Conservation (phyloP, 2,797 vertebrate species). For the Takifugu rubripes region DNA sequence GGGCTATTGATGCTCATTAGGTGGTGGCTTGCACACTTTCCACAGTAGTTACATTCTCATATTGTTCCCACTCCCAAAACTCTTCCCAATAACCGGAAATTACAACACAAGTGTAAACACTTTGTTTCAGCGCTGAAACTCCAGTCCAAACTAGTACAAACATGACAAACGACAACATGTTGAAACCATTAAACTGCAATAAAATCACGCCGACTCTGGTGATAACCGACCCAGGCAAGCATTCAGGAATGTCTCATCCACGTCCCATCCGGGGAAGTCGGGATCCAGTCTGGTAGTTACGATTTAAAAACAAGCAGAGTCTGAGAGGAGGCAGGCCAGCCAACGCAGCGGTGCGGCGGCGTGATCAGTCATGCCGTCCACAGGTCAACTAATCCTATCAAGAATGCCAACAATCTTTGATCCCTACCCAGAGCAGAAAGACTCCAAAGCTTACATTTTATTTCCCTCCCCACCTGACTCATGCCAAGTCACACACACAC, state of each 20-base stretch:
- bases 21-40: neutral
- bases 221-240: too few species aligned
- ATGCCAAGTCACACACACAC: conserved; percentile 20
- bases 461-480: conserved; percentile 38
- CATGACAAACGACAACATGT: too few species aligned
- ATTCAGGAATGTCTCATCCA: too few species aligned
- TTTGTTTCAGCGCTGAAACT: too few species aligned
- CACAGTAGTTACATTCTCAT: conserved; percentile 1
- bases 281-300: conserved; percentile 16
- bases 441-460: conserved; percentile 32
- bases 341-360: conserved; percentile 37
- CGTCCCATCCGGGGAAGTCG: conserved; percentile 26
- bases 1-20: conserved; percentile 1
- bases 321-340: too few species aligned
- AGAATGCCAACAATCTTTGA: conserved; percentile 64
- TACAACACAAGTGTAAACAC: too few species aligned
- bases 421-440: conserved; percentile 46
- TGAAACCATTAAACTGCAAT: too few species aligned
- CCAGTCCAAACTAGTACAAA: too few species aligned
- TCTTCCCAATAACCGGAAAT: too few species aligned
- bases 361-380: conserved; percentile 55
- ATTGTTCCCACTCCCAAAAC: too few species aligned
- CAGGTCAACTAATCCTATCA: conserved; percentile 60
- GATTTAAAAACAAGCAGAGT: conserved; percentile 10
- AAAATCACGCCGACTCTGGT: too few species aligned